Evolutionary conservation across 2,113 vertebrate species (phyloP).

Genomic region (Melanocharis versteri): DNA sequence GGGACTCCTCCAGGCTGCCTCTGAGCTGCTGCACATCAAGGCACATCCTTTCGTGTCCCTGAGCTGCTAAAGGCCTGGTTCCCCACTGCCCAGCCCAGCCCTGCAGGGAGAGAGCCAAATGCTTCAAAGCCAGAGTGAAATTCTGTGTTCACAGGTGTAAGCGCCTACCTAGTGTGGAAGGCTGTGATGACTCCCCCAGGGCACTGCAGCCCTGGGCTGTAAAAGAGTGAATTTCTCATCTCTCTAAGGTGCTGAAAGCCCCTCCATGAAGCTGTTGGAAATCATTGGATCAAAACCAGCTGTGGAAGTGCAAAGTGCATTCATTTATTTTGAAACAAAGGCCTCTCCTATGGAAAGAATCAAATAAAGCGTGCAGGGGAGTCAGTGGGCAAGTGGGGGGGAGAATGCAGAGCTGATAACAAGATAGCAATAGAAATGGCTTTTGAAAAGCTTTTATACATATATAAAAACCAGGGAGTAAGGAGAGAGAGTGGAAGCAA

Average conservation of each 20-base stretch:
- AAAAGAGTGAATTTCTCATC: not conserved
- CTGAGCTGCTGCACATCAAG: not conserved
- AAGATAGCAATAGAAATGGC: not conserved
- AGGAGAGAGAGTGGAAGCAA: not conserved
- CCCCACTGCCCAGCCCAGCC: not conserved
- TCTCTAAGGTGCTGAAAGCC: not conserved
- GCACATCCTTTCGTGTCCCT: not conserved
- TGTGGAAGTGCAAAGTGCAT: not conserved
- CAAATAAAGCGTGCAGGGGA: not conserved
- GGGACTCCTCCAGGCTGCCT: not conserved
- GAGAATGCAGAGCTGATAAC: not conserved
- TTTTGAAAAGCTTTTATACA: not conserved
- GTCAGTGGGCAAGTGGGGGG: not conserved
- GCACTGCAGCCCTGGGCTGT: not conserved
- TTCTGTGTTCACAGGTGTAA: not conserved
- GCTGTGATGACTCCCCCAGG: not conserved
- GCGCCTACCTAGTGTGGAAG: not conserved
- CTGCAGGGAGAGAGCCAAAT: not conserved
- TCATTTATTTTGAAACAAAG: not conserved
- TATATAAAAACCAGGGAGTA: not conserved
- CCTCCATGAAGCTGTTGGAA: not conserved
- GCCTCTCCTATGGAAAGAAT: not conserved
- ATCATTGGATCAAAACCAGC: not conserved
- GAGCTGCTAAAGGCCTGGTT: not conserved
- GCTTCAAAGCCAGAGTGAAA: not conserved